phyloP scores from a whole-genome alignment of 2,888 invertebrate species.

The Nemotelus nigrinus region DNA sequence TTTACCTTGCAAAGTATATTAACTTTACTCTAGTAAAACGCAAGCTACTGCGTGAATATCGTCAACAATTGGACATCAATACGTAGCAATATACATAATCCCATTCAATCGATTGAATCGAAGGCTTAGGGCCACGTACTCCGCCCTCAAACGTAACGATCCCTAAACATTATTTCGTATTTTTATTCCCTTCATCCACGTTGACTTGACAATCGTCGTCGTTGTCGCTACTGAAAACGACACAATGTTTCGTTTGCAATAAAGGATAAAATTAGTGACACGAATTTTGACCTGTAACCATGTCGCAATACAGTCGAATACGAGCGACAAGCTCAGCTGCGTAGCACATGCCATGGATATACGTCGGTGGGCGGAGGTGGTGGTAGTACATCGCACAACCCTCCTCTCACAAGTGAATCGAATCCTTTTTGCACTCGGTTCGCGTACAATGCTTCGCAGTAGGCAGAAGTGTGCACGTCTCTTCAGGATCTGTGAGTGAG shows the following conservation, averaged over 20 bases:
- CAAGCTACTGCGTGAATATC: too few relatives aligned
- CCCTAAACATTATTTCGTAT: too few relatives aligned
- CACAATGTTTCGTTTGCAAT: constrained; percentile 25
- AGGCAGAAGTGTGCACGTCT: background rate
- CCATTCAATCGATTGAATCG: too few relatives aligned
- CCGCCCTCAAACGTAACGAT: too few relatives aligned
- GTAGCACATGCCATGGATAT: background rate
- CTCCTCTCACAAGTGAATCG: background rate
- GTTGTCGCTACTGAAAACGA: background rate
- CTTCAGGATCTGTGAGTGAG: background rate
- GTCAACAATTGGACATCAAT: too few relatives aligned
- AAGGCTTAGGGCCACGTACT: too few relatives aligned
- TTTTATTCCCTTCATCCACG: too few relatives aligned
- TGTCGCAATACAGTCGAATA: constrained; percentile 37
- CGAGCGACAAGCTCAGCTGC: background rate
- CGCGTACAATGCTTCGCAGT: background rate
- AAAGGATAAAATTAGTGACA: constrained; percentile 47
- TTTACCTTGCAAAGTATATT: too few relatives aligned
- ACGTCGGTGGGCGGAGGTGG: background rate
- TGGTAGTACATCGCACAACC: background rate
- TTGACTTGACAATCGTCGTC: too few relatives aligned
- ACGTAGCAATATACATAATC: too few relatives aligned
- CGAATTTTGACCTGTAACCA: constrained; percentile 50
- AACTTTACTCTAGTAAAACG: too few relatives aligned
- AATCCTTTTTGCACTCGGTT: background rate